These are phyloP conservation scores for Blastobasis adustella DNA, from an alignment of 2,888 invertebrate species.

Conservation along the genomic window DNA sequence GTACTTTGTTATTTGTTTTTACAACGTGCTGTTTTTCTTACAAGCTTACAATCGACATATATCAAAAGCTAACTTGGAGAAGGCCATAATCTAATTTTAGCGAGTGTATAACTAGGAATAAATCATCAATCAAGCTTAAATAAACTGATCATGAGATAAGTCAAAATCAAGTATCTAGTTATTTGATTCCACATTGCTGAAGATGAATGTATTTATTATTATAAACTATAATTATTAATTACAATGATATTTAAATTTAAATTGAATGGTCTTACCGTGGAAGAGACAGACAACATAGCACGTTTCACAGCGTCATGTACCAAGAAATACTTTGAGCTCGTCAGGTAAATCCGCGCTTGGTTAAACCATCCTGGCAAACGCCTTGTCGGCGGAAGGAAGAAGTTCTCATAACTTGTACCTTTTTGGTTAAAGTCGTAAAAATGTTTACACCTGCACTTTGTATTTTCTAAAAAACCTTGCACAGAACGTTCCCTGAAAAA, in stretches of 20 bases:
- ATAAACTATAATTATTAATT: neutral
- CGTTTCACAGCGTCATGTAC: neutral
- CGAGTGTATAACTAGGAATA: too few species aligned
- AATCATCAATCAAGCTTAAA: too few species aligned
- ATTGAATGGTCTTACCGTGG: neutral
- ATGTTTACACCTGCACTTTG: neutral
- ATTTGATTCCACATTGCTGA: too few species aligned
- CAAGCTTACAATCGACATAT: too few species aligned
- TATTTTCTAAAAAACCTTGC: neutral
- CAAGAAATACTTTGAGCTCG: neutral
- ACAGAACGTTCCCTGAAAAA: neutral
- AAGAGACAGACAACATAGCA: neutral
- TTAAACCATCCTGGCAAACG: neutral
- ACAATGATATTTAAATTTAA: too few species aligned
- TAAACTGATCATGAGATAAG: too few species aligned
- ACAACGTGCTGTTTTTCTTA: too few species aligned
- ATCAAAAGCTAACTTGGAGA: too few species aligned
- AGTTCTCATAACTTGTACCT: neutral
- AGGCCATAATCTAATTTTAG: too few species aligned
- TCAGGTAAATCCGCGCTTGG: neutral
- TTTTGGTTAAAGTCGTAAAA: neutral
- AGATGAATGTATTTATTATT: neutral
- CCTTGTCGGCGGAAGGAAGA: neutral
- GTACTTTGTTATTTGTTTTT: too few species aligned
- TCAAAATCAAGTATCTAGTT: too few species aligned